These are phyloP conservation scores for Xenopus petersii DNA, from an alignment of 2,797 vertebrate species.

Conservation along the genomic window DNA sequence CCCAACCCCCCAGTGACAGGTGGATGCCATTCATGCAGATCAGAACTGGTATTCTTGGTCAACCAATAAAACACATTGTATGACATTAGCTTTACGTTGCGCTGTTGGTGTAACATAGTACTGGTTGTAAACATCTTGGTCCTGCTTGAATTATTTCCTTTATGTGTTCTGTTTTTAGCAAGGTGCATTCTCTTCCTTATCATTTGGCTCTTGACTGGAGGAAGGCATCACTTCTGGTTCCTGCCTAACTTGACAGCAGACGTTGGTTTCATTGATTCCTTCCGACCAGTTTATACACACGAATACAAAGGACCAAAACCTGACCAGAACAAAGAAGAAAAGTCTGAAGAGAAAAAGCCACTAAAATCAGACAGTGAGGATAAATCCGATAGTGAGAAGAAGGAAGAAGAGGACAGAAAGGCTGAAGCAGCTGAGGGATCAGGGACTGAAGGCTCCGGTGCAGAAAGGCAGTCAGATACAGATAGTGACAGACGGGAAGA, in stretches of 20 bases:
- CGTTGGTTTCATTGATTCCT: conserved; percentile 97
- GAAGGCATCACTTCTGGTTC: conserved; percentile 99
- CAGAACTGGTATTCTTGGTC: too few species aligned
- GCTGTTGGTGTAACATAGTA: too few species aligned
- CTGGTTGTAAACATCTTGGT: too few species aligned
- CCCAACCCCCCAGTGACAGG: too few species aligned
- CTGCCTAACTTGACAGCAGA: conserved; percentile 96
- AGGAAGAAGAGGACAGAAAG: conserved; percentile 74
- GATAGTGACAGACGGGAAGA: conserved; percentile 95
- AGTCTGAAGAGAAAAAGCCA: conserved; percentile 74
- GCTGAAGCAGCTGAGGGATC: conserved; percentile 63
- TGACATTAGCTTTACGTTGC: too few species aligned
- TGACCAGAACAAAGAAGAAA: conserved; percentile 82
- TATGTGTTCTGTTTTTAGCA: conserved; percentile 65
- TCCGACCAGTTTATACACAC: conserved; percentile 95
- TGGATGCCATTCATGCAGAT: too few species aligned
- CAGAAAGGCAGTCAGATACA: conserved; percentile 85
- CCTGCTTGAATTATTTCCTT: background rate
- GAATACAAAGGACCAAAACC: conserved; percentile 93
- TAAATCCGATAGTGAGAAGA: conserved; percentile 90
- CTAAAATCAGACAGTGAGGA: conserved; percentile 89
- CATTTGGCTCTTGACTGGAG: conserved; percentile 96
- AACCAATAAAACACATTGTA: too few species aligned
- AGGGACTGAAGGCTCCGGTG: conserved; percentile 66
- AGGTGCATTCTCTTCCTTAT: conserved; percentile 96